Evolutionary conservation across 2,113 vertebrate species (phyloP).

Genomic region (Atractosteus spatula): DNA sequence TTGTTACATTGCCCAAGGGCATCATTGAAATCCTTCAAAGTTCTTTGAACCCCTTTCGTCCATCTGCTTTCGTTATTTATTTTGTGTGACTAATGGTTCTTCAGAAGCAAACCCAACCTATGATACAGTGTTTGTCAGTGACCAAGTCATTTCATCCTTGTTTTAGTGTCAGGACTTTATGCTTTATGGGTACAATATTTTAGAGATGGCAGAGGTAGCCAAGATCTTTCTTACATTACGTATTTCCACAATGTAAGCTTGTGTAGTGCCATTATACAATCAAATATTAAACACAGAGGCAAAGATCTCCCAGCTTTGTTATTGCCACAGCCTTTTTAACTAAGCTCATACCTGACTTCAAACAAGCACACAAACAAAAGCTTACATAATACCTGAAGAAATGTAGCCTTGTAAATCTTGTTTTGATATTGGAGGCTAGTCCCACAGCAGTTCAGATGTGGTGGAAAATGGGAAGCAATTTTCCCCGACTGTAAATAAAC

Average conservation of each 20-base stretch:
- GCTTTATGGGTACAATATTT: slow-evolving; percentile 34
- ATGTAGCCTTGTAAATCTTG: slow-evolving; percentile 28
- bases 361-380: slow-evolving; percentile 37
- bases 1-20: slow-evolving; percentile 28
- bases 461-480: no score
- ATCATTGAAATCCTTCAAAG: slow-evolving; percentile 29
- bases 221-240: slow-evolving; percentile 42
- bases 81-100: slow-evolving; percentile 31
- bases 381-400: slow-evolving; percentile 52
- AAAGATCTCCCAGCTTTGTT: slow-evolving; percentile 43
- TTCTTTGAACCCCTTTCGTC: slow-evolving; percentile 26
- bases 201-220: slow-evolving; percentile 34
- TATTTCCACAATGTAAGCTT: slow-evolving; percentile 34
- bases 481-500: no score
- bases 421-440: no score
- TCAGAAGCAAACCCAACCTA: slow-evolving; percentile 36
- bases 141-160: slow-evolving; percentile 33
- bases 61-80: slow-evolving; percentile 35
- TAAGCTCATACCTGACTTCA: slow-evolving; percentile 48
- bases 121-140: slow-evolving; percentile 39
- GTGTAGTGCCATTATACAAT: slow-evolving; percentile 34
- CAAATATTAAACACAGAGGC: slow-evolving; percentile 26
- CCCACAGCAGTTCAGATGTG: no score
- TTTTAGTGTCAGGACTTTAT: slow-evolving; percentile 38
- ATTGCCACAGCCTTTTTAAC: slow-evolving; percentile 36